A percentile compares a stretch with the other conserved stretches of the same genome.
phyloP scores from a whole-genome alignment of 2,113 vertebrate species.

The Thermophis baileyi region DNA sequence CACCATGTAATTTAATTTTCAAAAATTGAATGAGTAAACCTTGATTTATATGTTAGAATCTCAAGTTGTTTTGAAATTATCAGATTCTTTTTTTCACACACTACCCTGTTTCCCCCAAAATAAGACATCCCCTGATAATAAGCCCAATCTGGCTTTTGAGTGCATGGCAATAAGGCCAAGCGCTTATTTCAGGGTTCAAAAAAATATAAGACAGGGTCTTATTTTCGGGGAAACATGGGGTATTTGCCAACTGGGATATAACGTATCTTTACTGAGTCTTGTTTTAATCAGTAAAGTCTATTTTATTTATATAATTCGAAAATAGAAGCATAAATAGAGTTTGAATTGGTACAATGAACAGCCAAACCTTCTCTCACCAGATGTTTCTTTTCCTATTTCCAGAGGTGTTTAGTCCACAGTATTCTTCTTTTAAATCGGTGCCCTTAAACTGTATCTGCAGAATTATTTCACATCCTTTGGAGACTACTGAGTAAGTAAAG shows the following conservation, averaged over 20 bases:
- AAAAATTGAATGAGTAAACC: not conserved
- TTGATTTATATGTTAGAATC: conserved; percentile 17
- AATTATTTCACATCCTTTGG: not conserved
- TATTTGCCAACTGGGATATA: conserved; percentile 16
- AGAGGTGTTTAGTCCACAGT: conserved; percentile 39
- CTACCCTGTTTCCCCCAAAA: no score
- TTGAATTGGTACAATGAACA: conserved; percentile 49
- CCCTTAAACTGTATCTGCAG: not conserved
- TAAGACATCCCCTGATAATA: no score
- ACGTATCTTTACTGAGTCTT: conserved; percentile 19
- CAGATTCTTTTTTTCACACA: not conserved
- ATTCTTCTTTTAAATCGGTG: not conserved
- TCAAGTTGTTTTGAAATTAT: conserved; percentile 18
- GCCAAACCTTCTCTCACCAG: conserved; percentile 31
- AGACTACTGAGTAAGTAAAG: not conserved
- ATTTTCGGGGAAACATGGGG: no score
- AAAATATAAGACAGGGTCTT: no score
- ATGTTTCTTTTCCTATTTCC: conserved; percentile 50
- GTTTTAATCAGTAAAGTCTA: conserved; percentile 49
- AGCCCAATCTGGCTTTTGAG: no score
- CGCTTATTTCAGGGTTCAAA: no score
- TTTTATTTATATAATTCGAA: conserved; percentile 36
- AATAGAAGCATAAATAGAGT: conserved; percentile 38
- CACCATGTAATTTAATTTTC: conserved; percentile 29
- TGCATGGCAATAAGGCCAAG: no score